Evolutionary conservation across 2,797 vertebrate species (phyloP).

Genomic region (Leucoraja ocellata): DNA sequence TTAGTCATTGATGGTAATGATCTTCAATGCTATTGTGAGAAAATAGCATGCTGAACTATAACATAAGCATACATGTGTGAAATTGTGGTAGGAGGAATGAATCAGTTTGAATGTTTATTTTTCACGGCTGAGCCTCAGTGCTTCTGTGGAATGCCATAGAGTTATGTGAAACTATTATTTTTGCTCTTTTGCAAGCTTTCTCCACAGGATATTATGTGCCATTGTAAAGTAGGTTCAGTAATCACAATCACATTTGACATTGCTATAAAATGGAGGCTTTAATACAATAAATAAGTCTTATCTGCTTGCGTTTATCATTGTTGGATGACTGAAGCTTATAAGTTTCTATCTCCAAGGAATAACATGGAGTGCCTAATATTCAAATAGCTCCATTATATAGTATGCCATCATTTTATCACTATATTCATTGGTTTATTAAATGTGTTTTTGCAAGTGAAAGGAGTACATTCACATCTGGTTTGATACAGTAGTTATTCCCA

Average conservation of each 20-base stretch:
- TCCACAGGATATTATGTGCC: not conserved
- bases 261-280: conserved; percentile 4
- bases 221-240: not conserved
- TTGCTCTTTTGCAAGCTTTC: not conserved
- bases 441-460: not conserved
- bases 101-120: not conserved
- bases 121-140: not conserved
- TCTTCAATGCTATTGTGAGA: not conserved
- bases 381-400: not conserved
- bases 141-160: not conserved
- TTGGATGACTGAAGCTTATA: not conserved
- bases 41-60: not conserved
- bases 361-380: no score
- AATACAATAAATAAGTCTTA: not conserved
- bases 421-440: not conserved
- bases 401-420: no score
- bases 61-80: not conserved
- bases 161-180: not conserved
- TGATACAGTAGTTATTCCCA: not conserved
- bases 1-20: not conserved
- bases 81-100: conserved; percentile 2
- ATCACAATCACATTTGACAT: not conserved
- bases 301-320: not conserved
- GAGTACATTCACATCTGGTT: not conserved
- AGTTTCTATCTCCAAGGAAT: not conserved